Conservation (phyloP, 2,113 vertebrate species). For the Corapipo altera region DNA sequence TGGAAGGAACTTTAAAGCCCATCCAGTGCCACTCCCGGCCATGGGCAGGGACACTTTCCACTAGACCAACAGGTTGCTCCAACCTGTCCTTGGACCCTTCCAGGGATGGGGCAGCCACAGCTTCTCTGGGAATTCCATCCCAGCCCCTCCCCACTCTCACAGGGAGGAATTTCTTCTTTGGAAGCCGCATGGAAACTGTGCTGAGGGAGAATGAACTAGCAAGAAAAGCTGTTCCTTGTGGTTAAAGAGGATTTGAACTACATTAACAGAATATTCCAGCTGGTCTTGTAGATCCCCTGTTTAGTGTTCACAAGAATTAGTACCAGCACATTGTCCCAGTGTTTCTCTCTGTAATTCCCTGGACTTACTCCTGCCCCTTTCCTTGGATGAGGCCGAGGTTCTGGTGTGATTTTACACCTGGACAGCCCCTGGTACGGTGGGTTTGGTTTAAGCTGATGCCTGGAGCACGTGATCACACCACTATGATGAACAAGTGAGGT, state of each 20-base stretch:
- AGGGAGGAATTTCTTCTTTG: background rate
- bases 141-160: background rate
- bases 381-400: background rate
- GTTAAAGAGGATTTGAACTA: background rate
- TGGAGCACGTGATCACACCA: background rate
- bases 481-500: accelerated
- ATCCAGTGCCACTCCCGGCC: background rate
- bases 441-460: background rate
- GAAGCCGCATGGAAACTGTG: background rate
- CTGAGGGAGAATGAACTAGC: background rate
- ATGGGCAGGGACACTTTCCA: background rate
- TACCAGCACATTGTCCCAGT: background rate
- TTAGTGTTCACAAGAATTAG: background rate
- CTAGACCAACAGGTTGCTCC: background rate
- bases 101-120: background rate
- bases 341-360: background rate
- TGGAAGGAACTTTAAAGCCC: background rate
- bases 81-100: background rate
- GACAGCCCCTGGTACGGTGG: background rate
- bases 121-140: background rate
- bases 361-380: background rate
- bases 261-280: background rate
- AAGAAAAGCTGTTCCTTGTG: background rate
- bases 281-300: background rate
- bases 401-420: background rate